Conservation (phyloP, 1,140 invertebrate species). For the Linepithema humile region DNA sequence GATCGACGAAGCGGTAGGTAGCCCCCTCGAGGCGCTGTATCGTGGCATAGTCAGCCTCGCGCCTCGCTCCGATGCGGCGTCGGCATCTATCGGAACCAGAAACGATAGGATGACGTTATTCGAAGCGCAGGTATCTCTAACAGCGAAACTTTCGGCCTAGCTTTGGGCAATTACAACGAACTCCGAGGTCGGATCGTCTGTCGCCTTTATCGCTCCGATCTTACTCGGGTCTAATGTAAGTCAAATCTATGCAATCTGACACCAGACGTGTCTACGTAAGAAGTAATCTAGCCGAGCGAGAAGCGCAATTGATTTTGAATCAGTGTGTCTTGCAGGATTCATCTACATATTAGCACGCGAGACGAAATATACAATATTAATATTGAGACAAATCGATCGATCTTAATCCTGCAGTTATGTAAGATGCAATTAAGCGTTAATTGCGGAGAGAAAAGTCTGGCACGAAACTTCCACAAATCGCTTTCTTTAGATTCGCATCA, state of each 20-base stretch:
- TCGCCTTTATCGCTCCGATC: slow-evolving; percentile 13
- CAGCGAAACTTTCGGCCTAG: slow-evolving; percentile 57
- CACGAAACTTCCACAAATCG: background rate
- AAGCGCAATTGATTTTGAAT: background rate
- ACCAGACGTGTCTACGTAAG: background rate
- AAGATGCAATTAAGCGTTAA: background rate
- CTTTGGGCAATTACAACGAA: slow-evolving; percentile 49
- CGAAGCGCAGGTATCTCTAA: slow-evolving; percentile 31
- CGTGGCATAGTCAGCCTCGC: slow-evolving; percentile 19
- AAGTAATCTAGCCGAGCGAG: background rate
- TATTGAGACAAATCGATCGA: too few relatives aligned
- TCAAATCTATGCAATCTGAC: background rate
- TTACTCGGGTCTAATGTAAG: background rate
- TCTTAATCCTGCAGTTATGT: background rate
- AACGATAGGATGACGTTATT: slow-evolving; percentile 59
- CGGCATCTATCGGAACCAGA: slow-evolving; percentile 40
- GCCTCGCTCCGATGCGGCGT: slow-evolving; percentile 3
- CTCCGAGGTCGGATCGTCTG: background rate
- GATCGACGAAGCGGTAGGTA: slow-evolving; percentile 57
- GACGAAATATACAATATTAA: too few relatives aligned
- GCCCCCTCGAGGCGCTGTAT: slow-evolving; percentile 50
- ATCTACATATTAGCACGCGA: too few relatives aligned
- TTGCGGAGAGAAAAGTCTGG: background rate
- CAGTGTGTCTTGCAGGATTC: background rate
- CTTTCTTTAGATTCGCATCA: slow-evolving; percentile 46